Evolutionary conservation across 2,888 invertebrate genomes (phyloP).

Genomic region (Caenorhabditis auriculariae): DNA sequence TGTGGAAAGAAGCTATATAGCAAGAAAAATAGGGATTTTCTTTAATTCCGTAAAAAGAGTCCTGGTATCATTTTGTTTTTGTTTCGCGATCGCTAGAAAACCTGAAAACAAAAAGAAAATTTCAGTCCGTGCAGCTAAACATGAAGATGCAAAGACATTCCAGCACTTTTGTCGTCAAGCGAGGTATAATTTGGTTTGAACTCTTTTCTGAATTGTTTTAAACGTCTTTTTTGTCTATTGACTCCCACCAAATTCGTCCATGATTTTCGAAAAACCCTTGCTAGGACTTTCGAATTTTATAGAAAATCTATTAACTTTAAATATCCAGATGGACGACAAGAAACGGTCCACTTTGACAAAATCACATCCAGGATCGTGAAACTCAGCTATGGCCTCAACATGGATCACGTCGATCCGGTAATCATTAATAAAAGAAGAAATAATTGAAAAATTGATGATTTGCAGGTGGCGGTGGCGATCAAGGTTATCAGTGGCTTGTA

Average conservation of each 20-base stretch:
- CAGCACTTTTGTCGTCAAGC: constrained; percentile 51
- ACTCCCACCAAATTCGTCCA: too few relatives aligned
- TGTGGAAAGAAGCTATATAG: too few relatives aligned
- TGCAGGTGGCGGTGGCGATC: constrained; percentile 63
- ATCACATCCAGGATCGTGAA: constrained; percentile 93
- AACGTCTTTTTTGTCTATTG: neutral
- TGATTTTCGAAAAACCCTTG: neutral
- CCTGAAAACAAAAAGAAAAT: too few relatives aligned
- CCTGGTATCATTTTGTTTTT: too few relatives aligned
- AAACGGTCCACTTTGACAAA: constrained; percentile 93
- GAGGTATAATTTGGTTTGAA: constrained; percentile 23
- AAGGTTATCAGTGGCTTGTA: constrained; percentile 94
- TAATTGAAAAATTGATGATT: neutral
- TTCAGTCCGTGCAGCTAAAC: too few relatives aligned
- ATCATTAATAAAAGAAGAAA: constrained; percentile 46
- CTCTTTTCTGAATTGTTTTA: neutral
- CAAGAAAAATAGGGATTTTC: too few relatives aligned
- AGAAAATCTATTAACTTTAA: neutral
- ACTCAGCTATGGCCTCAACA: constrained; percentile 89
- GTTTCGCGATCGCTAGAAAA: too few relatives aligned
- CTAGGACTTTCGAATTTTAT: neutral
- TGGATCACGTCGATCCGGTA: constrained; percentile 94
- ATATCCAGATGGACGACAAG: constrained; percentile 75
- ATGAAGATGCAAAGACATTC: constrained; percentile 49
- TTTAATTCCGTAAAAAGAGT: too few relatives aligned